Evolutionary conservation across 2,113 vertebrate genomes (phyloP).

Genomic region (Synodontis membranacea): DNA sequence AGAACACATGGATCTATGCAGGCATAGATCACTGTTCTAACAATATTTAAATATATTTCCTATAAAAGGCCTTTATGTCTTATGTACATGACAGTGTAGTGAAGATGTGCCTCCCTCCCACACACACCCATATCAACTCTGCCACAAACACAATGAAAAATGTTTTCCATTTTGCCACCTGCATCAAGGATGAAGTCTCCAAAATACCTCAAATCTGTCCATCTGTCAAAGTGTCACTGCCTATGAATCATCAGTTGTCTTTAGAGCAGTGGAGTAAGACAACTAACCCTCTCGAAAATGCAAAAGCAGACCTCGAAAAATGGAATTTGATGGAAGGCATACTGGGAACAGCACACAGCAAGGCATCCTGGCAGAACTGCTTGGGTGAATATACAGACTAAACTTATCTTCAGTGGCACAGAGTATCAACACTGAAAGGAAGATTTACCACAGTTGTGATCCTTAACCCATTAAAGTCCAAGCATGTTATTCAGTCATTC

Average conservation of each 20-base stretch:
- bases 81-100: slow-evolving; percentile 41
- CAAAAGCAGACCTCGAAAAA: slow-evolving; percentile 44
- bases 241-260: slow-evolving; percentile 71
- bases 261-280: slow-evolving; percentile 51
- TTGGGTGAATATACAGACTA: slow-evolving; percentile 35
- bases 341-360: slow-evolving; percentile 36
- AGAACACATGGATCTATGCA: slow-evolving; percentile 1
- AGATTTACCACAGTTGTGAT: neutral
- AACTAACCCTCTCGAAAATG: slow-evolving; percentile 41
- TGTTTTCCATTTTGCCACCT: slow-evolving; percentile 62
- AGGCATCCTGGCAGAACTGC: slow-evolving; percentile 38
- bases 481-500: neutral
- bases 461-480: neutral
- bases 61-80: slow-evolving; percentile 31
- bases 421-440: slow-evolving; percentile 27
- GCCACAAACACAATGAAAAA: slow-evolving; percentile 54
- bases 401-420: slow-evolving; percentile 40
- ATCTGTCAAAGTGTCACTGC: slow-evolving; percentile 77
- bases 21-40: neutral
- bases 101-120: slow-evolving; percentile 32
- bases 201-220: slow-evolving; percentile 75
- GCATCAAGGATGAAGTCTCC: slow-evolving; percentile 71
- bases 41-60: slow-evolving; percentile 28
- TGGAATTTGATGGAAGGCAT: slow-evolving; percentile 39
- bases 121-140: slow-evolving; percentile 42